phyloP scores from a whole-genome alignment of 2,113 vertebrate genomes.

The Laticauda colubrina region DNA sequence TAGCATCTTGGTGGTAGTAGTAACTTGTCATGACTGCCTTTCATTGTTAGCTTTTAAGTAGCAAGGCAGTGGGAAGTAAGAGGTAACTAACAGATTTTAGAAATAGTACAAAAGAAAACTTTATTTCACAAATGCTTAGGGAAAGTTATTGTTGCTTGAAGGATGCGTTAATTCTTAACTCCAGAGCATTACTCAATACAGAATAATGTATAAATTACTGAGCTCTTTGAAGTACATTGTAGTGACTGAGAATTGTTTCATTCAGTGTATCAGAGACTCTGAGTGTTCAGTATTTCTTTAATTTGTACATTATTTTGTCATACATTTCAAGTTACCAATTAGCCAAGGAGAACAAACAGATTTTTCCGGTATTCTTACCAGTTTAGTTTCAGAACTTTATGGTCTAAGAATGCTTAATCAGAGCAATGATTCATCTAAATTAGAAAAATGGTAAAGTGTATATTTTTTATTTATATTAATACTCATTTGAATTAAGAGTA shows the following conservation, averaged over 20 bases:
- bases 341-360: conserved; percentile 40
- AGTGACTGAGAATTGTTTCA: conserved; percentile 17
- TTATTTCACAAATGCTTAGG: conserved; percentile 3
- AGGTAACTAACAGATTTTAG: conserved; percentile 10
- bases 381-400: not conserved
- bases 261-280: not conserved
- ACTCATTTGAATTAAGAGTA: not conserved
- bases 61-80: not conserved
- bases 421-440: not conserved
- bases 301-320: conserved; percentile 28
- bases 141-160: not conserved
- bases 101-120: conserved; percentile 36
- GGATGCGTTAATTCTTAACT: not conserved
- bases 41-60: not conserved
- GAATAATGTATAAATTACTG: not conserved
- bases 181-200: not conserved
- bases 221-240: not conserved
- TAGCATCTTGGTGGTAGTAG: not conserved
- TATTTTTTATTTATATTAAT: not conserved
- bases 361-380: not conserved
- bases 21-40: not conserved
- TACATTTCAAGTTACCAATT: conserved; percentile 38
- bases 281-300: not conserved
- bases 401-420: not conserved
- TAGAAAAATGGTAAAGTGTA: not conserved